phyloP scores from a whole-genome alignment of 2,888 invertebrate genomes.

The Idaea aversata region DNA sequence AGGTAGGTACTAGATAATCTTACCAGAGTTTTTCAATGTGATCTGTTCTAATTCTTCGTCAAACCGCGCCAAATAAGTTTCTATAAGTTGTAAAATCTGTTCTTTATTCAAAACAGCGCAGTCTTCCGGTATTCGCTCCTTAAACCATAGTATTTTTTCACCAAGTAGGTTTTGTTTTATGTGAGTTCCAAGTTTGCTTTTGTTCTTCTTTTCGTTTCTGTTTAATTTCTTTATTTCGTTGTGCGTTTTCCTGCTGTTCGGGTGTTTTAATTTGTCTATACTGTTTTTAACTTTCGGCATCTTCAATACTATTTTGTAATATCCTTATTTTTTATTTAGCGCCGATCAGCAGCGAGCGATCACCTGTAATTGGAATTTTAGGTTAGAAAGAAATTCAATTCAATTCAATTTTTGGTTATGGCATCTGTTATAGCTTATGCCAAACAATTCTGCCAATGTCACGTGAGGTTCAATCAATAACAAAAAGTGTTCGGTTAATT shows the following conservation, averaged over 20 bases:
- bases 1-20: neutral
- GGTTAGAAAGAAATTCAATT: too few species aligned
- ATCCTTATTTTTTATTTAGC: too few species aligned
- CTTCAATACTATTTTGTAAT: constrained; percentile 27
- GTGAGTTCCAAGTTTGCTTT: constrained; percentile 82
- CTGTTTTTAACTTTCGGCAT: constrained; percentile 67
- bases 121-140: constrained; percentile 82
- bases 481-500: too few species aligned
- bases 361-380: too few species aligned
- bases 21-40: constrained; percentile 83
- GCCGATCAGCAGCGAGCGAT: too few species aligned
- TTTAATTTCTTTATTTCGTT: constrained; percentile 86
- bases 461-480: too few species aligned
- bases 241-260: constrained; percentile 91
- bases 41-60: constrained; percentile 91
- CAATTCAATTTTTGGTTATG: too few species aligned
- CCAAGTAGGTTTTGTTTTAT: constrained; percentile 87
- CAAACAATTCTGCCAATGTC: too few species aligned
- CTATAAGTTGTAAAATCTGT: constrained; percentile 80
- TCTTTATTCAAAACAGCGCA: constrained; percentile 79
- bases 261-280: constrained; percentile 85
- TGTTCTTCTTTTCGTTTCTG: constrained; percentile 81
- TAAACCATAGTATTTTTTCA: constrained; percentile 90
- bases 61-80: constrained; percentile 80
- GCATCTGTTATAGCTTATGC: too few species aligned